Conservation (phyloP, 2,888 invertebrate species). For the Callosobruchus maculatus region DNA sequence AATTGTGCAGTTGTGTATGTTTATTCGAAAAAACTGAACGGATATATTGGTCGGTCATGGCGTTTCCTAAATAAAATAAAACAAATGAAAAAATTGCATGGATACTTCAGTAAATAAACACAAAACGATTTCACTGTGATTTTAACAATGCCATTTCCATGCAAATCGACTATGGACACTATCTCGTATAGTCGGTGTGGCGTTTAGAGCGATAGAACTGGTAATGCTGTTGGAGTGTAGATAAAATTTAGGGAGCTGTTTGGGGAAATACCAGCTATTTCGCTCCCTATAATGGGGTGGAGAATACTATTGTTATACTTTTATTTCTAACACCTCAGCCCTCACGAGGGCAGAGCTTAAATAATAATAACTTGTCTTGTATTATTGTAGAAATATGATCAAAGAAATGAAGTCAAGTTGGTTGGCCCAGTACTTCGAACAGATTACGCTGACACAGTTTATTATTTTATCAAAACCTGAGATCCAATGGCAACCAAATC, state of each 20-base stretch:
- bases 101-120: neutral
- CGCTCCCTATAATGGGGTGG: too few species aligned
- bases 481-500: too few species aligned
- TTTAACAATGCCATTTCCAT: neutral
- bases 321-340: too few species aligned
- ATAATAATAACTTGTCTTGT: too few species aligned
- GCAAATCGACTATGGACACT: neutral
- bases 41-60: neutral
- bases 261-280: neutral
- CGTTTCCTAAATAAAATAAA: neutral
- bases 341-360: too few species aligned
- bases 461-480: too few species aligned
- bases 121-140: neutral
- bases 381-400: too few species aligned
- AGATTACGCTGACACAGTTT: too few species aligned
- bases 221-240: neutral
- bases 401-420: too few species aligned
- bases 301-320: too few species aligned
- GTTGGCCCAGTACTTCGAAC: too few species aligned
- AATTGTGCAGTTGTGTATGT: neutral
- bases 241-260: neutral
- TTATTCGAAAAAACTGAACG: neutral
- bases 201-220: neutral
- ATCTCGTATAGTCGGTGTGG: neutral
- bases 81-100: neutral